Evolutionary conservation across 2,113 vertebrate genomes (phyloP), one percentile per base, ranked within the genome.

Genomic region (Equus quagga): DNA sequence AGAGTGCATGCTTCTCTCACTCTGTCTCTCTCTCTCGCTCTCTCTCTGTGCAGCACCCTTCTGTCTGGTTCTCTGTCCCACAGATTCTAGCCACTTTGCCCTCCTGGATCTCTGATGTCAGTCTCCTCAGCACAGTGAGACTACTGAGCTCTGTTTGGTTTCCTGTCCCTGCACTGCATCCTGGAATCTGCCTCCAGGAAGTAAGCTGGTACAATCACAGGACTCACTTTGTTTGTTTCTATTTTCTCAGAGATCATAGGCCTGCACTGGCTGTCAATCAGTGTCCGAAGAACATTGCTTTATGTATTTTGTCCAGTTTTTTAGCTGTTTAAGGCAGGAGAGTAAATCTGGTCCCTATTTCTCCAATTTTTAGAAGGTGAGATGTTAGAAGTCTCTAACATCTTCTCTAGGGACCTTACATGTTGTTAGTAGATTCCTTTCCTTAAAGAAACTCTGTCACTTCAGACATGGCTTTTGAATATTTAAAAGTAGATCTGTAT

Each of bases 401-500:
- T 89, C 82, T 83, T 96, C 65, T 58, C 93, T 78, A 49, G 15
- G 54, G 51, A 49, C 14, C 19, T 94, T 91, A 80, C 46, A 84
- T 79, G 18, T 83, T 97, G 88, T 51, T 54, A 73, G 44, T 58
- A 46, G 28, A 76, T 84, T 94, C 21, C 62, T 92, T 95, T 73
- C 89, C 80, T 91, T 88, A 83, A 82, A 88, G 54, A 91, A 64
- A 58, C n/a, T 60, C 41, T 54, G 46, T 97, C 67, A 88, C 21
- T 73, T 72, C 69, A 51, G 46, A 60, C 28, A 85, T 67, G 62
- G 36, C 31, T 96, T 84, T 73, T 97, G 14, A 83, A 93, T 67
- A 79, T n/a, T 87, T 85, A 81, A 89, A 90, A 62, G 19, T 83
- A 91, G 72, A 33, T 83, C 14, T 78, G 12, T 89, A 56, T 86